A percentile compares a stretch with the other conserved stretches of the same genome.
Conservation (phyloP, 1,140 invertebrate genomes). For the Lepidotrigona ventralis region DNA sequence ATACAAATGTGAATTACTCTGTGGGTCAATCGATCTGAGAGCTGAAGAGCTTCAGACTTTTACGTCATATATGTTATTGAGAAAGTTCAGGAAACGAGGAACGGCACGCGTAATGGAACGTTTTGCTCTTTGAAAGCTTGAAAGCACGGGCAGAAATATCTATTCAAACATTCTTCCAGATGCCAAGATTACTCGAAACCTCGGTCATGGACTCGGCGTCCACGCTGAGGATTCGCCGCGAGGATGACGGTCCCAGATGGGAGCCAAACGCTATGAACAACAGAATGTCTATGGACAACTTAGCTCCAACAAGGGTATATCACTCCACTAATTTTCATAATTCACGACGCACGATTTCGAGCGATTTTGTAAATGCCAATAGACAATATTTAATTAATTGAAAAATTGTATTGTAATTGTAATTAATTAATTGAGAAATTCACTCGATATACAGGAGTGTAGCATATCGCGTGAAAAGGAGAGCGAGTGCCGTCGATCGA, state of each 20-base stretch:
- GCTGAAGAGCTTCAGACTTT: not conserved
- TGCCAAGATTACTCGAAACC: conserved; percentile 57
- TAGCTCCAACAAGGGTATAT: conserved; percentile 45
- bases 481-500: conserved; percentile 48
- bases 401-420: no score
- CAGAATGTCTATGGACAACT: conserved; percentile 45
- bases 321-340: not conserved
- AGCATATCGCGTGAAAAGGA: conserved; percentile 44
- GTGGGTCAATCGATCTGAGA: not conserved
- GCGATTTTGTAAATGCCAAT: not conserved
- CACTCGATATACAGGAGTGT: conserved; percentile 10
- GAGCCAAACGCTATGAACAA: conserved; percentile 40
- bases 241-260: conserved; percentile 57
- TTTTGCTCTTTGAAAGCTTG: not conserved
- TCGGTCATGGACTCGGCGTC: conserved; percentile 47
- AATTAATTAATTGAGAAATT: no score
- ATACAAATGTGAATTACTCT: no score
- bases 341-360: not conserved
- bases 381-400: no score
- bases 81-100: not conserved
- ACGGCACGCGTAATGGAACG: no score
- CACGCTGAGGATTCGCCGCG: conserved; percentile 43
- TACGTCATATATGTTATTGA: not conserved
- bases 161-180: conserved; percentile 13
- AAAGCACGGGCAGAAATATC: not conserved